Conservation (phyloP, 2,888 invertebrate genomes). For the Himalopsyche tibetana region DNA sequence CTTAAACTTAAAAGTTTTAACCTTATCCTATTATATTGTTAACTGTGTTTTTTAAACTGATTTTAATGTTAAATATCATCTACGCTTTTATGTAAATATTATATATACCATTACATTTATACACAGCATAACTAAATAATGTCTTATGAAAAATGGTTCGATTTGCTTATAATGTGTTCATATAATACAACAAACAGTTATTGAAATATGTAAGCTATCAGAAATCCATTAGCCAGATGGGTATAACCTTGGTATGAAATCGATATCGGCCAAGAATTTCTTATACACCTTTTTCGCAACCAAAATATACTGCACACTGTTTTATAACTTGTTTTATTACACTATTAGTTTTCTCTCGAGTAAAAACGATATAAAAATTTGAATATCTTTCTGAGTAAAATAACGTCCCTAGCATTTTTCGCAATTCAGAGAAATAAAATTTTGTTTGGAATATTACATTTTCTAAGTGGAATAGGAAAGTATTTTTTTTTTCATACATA, state of each 20-base stretch:
- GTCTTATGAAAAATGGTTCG: not conserved
- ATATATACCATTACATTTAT: too few species aligned
- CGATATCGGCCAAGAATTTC: slow-evolving; percentile 21
- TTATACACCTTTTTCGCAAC: slow-evolving; percentile 21
- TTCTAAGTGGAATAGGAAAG: not conserved
- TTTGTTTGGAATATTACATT: not conserved
- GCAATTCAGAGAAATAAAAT: not conserved
- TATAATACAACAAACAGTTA: slow-evolving; percentile 27
- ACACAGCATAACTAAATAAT: not conserved
- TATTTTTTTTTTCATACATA: not conserved
- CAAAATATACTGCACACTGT: slow-evolving; percentile 25
- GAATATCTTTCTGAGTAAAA: slow-evolving; percentile 6
- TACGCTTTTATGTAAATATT: too few species aligned
- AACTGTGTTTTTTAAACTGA: too few species aligned
- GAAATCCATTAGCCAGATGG: slow-evolving; percentile 30
- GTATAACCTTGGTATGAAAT: slow-evolving; percentile 1
- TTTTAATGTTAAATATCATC: too few species aligned
- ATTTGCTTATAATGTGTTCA: not conserved
- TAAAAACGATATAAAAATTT: slow-evolving; percentile 33
- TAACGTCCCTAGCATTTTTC: not conserved
- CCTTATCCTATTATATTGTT: too few species aligned
- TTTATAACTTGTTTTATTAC: slow-evolving; percentile 34
- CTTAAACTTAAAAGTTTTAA: too few species aligned
- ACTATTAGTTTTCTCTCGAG: slow-evolving; percentile 15
- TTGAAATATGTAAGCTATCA: slow-evolving; percentile 26